phyloP scores from a whole-genome alignment of 2,797 vertebrate genomes.

The Graptemys geographica region DNA sequence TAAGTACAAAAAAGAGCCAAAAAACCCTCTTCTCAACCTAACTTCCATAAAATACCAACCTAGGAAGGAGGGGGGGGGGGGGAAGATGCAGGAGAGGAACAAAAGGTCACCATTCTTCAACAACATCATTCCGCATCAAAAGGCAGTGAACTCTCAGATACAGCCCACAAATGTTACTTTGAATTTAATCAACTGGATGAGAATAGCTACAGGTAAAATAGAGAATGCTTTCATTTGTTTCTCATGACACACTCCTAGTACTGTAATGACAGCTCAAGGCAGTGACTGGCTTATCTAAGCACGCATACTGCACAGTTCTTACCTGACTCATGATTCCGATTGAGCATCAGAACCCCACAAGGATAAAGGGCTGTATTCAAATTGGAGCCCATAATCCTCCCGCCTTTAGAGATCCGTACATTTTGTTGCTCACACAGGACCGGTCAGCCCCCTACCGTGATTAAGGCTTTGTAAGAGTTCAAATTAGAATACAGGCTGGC shows the following conservation, averaged over 20 bases:
- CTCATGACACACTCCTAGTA: neutral
- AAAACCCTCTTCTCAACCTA: neutral
- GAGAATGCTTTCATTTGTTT: neutral
- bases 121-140: constrained; percentile 10
- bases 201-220: constrained; percentile 45
- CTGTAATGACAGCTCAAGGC: neutral
- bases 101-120: neutral
- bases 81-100: neutral
- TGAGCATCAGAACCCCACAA: neutral
- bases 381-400: neutral
- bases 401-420: neutral
- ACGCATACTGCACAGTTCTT: neutral
- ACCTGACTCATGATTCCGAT: neutral
- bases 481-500: neutral
- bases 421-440: neutral
- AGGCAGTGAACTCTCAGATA: neutral
- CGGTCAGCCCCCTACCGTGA: neutral
- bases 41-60: neutral
- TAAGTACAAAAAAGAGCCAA: neutral
- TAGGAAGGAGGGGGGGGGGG: neutral
- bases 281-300: neutral
- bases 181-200: constrained; percentile 34
- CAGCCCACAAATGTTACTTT: constrained; percentile 25
- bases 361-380: neutral
- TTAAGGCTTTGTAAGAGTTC: neutral